A percentile compares a stretch with the other conserved stretches of the same genome.
Evolutionary conservation across 2,888 invertebrate species (phyloP).

Genomic region (Rotaria magnacalcarata): DNA sequence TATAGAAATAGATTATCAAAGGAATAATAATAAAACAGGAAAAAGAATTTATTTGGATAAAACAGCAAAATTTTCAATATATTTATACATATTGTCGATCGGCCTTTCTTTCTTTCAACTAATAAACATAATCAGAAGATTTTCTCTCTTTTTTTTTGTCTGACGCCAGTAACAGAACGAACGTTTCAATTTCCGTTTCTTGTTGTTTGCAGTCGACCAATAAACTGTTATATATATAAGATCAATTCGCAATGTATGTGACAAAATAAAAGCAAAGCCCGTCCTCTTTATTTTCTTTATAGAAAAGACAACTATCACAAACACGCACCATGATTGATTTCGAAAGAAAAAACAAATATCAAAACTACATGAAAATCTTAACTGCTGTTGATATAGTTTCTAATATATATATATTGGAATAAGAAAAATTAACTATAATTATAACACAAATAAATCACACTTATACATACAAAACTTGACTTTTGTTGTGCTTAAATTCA

Average conservation of each 20-base stretch:
- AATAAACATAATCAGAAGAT: not conserved
- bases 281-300: not conserved
- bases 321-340: no score
- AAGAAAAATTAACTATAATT: not conserved
- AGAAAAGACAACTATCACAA: not conserved
- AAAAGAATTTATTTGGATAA: no score
- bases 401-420: no score
- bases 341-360: not conserved
- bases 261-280: not conserved
- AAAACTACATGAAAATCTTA: not conserved
- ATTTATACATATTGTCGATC: not conserved
- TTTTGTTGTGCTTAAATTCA: not conserved
- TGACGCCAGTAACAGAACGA: not conserved
- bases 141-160: not conserved
- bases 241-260: not conserved
- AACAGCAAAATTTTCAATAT: not conserved
- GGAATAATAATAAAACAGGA: no score
- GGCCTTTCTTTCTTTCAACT: not conserved
- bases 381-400: not conserved
- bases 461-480: not conserved
- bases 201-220: not conserved
- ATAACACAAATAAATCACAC: not conserved
- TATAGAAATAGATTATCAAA: no score
- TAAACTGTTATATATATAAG: not conserved
- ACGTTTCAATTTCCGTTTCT: constrained; percentile 34